Evolutionary conservation across 1,140 invertebrate species (phyloP).

Genomic region (Zeugodacus cucurbitae): DNA sequence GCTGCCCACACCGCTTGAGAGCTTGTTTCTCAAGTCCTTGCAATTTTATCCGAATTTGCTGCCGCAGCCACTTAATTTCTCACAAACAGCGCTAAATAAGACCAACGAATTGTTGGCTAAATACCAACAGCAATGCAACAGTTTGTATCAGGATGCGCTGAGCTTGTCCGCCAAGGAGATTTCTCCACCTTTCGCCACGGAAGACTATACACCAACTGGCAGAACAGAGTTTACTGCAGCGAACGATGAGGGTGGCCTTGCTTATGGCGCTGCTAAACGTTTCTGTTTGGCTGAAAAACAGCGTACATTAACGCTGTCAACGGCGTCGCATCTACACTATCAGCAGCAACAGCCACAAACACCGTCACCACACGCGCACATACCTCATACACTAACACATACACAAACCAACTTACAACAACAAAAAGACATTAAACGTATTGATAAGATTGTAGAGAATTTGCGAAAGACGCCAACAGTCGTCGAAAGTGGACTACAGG

Average conservation of each 20-base stretch:
- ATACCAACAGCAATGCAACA: constrained; percentile 63
- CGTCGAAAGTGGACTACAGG: constrained; percentile 38
- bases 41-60: constrained; percentile 63
- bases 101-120: constrained; percentile 61
- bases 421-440: constrained; percentile 58
- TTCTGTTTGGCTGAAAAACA: constrained; percentile 46
- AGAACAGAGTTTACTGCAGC: background rate
- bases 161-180: constrained; percentile 45
- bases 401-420: constrained; percentile 41
- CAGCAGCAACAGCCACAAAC: constrained; percentile 2
- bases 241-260: background rate
- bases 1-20: constrained; percentile 58
- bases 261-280: constrained; percentile 47
- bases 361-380: background rate
- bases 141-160: constrained; percentile 54
- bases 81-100: constrained; percentile 62
- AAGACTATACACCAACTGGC: background rate
- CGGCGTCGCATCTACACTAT: background rate
- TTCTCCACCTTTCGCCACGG: background rate
- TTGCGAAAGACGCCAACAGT: constrained; percentile 41
- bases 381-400: background rate
- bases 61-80: constrained; percentile 63
- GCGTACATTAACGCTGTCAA: background rate
- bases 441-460: constrained; percentile 61
- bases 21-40: constrained; percentile 61